Conservation (phyloP, 1,140 invertebrate species). For the Neuroterus valhalla region DNA sequence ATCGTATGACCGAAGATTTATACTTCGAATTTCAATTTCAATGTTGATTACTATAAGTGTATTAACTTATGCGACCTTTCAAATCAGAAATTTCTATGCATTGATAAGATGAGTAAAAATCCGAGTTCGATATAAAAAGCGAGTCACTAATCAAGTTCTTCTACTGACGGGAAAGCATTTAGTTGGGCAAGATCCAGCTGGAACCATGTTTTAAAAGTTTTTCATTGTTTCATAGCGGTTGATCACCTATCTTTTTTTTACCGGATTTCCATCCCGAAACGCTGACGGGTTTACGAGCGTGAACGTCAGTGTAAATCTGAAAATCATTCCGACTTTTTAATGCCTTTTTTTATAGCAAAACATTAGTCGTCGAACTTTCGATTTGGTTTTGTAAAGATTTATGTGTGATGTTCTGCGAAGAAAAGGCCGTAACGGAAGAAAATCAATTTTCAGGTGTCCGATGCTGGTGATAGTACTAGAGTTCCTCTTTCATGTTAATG, state of each 20-base stretch:
- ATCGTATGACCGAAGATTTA: no score
- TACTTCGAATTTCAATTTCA: no score
- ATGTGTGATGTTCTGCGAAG: no score
- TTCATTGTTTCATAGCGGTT: slow-evolving; percentile 15
- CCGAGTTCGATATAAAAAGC: background rate
- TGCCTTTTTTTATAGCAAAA: background rate
- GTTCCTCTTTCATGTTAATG: no score
- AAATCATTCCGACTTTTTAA: slow-evolving; percentile 16
- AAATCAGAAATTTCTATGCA: slow-evolving; percentile 4
- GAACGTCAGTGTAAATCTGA: slow-evolving; percentile 15
- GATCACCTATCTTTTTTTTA: slow-evolving; percentile 22
- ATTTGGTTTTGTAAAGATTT: no score
- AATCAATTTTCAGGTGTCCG: no score
- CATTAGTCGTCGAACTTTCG: no score
- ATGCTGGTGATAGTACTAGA: no score
- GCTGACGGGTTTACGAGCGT: slow-evolving; percentile 20
- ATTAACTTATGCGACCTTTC: background rate
- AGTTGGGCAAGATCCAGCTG: slow-evolving; percentile 27
- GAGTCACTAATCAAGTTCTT: slow-evolving; percentile 13
- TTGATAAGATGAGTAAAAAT: slow-evolving; percentile 5
- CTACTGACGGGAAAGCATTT: slow-evolving; percentile 1
- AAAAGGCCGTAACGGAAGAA: no score
- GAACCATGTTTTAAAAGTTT: slow-evolving; percentile 3
- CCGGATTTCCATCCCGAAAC: slow-evolving; percentile 8
- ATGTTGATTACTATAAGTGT: no score